Percentiles rank a stretch among this genome's conserved stretches.
These are phyloP conservation scores for Malurus cyaneus DNA, from an alignment of 2,113 vertebrate species.

Conservation along the genomic window DNA sequence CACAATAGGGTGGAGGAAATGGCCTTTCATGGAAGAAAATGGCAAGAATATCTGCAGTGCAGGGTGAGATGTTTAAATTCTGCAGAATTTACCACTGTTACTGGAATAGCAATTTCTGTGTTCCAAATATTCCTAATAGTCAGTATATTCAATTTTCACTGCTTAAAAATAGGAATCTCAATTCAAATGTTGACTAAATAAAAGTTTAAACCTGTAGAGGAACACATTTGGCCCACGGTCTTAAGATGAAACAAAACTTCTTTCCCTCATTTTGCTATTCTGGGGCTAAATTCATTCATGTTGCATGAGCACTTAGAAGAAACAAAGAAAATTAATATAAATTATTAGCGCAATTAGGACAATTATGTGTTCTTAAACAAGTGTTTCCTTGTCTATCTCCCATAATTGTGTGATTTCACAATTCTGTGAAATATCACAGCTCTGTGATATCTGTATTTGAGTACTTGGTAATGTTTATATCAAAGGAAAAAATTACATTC, in stretches of 20 bases:
- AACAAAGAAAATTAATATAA: neutral
- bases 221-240: neutral
- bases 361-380: neutral
- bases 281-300: neutral
- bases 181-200: neutral
- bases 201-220: neutral
- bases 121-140: neutral
- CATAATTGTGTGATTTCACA: neutral
- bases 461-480: neutral
- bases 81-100: neutral
- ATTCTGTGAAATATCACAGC: neutral
- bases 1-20: neutral
- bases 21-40: neutral
- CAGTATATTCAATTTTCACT: neutral
- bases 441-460: neutral
- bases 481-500: neutral
- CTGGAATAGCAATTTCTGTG: neutral
- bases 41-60: neutral
- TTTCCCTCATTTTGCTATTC: neutral
- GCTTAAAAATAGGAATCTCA: neutral
- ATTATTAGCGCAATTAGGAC: neutral
- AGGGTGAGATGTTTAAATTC: neutral
- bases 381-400: neutral
- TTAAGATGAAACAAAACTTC: neutral
- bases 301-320: neutral